A percentile compares a stretch with the other conserved stretches of the same genome.
Conservation (phyloP, 2,113 vertebrate genomes). For the Crotophaga sulcirostris region DNA sequence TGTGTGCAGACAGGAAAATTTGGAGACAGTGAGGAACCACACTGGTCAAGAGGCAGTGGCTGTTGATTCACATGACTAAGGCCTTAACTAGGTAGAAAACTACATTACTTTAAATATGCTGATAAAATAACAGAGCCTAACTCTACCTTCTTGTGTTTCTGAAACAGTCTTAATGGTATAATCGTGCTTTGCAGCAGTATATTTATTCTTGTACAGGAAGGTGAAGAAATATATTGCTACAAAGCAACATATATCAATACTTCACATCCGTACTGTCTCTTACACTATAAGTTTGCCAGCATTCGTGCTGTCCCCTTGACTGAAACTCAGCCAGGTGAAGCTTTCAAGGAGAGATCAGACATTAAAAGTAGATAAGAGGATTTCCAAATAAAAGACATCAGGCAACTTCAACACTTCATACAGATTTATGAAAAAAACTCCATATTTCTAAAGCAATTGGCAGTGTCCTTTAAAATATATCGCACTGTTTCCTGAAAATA, state of each 20-base stretch:
- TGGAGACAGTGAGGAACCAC: background rate
- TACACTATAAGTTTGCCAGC: background rate
- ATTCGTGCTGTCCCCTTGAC: background rate
- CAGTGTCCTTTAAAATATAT: background rate
- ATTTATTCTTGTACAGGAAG: background rate
- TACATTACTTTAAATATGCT: background rate
- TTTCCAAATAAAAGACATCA: background rate
- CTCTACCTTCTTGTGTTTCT: background rate
- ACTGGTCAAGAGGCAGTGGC: background rate
- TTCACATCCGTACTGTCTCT: background rate
- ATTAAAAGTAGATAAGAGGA: background rate
- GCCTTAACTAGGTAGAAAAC: background rate
- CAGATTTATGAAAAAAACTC: background rate
- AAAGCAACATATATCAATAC: background rate
- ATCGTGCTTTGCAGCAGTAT: background rate
- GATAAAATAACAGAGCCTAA: background rate
- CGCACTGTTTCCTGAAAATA: background rate
- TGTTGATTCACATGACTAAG: background rate
- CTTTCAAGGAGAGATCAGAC: background rate
- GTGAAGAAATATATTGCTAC: background rate
- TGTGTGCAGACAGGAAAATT: background rate
- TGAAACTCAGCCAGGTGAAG: background rate
- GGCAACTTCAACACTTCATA: background rate
- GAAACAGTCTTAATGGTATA: background rate
- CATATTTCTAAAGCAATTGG: background rate